Evolutionary conservation across 2,113 vertebrate genomes (phyloP), one percentile per base, ranked within the genome.

Genomic region (Plestiodon gilberti): DNA sequence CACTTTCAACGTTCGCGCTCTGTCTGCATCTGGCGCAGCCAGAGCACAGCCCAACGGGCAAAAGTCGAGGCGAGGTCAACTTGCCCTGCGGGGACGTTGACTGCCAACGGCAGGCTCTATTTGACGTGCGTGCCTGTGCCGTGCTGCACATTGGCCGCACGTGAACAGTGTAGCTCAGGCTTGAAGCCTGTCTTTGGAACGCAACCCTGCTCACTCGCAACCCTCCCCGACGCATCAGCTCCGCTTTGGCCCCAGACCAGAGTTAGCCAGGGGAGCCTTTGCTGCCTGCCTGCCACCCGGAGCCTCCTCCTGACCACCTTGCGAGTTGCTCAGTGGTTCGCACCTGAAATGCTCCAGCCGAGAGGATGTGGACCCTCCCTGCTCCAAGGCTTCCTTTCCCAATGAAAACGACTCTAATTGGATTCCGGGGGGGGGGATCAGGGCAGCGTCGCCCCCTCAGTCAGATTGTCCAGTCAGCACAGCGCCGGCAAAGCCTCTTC

Each of bases 391-490:
- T 94, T 96, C 91, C 96, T 96, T 95, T 95, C 86, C 94, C 93
- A 95, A 94, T 91, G 95, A 95, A 96, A 95, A 95, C 94, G 69
- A 89, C 96, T 96, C 95, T 96, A 96, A 96, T 96, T 96, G 96
- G 95, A 96, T 96, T 95, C 95, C 62, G 85, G 96, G 95, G 94
- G 93, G 82, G n/a, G 90, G 94, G 95, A 95, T 96, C 94, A 28
- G 90, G 92, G 93, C 92, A 83, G 89, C 85, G 88, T 83, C 91
- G 86, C 74, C 7, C 95, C 95, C 95, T 96, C 95, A 87, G 95
- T 96, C 97, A 95, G 96, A 95, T 92, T 95, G 96, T 95, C 95
- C 97, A 97, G 93, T 96, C 96, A 96, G 96, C 96, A 96, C 87
- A 93, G 94, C 69, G 0, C 91, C 82, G 4, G 87, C 83, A 71